Evolutionary conservation across 2,888 invertebrate genomes (phyloP).

Genomic region (Lithodes maja): DNA sequence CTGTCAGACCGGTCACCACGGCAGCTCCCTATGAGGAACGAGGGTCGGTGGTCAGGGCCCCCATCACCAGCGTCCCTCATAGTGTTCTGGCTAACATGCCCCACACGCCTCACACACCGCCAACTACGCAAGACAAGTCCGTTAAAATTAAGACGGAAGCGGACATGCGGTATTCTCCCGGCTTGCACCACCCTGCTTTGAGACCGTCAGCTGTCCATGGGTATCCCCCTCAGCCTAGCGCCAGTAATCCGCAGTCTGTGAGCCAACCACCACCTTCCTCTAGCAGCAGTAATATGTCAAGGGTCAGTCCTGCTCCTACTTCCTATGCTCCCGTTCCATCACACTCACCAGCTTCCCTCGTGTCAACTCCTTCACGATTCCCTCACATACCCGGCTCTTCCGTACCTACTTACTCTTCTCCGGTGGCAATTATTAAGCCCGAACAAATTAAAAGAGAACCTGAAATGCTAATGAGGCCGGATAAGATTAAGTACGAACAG

Average conservation of each 20-base stretch:
- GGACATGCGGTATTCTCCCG: conserved; percentile 53
- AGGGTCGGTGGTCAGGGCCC: conserved; percentile 56
- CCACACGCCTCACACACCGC: conserved; percentile 34
- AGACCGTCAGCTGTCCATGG: conserved; percentile 51
- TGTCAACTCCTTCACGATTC: neutral
- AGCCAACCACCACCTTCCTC: conserved; percentile 43
- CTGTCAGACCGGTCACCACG: conserved; percentile 32
- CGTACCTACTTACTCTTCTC: conserved; percentile 28
- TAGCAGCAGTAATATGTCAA: conserved; percentile 24
- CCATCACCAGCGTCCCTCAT: conserved; percentile 54
- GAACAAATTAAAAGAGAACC: conserved; percentile 57
- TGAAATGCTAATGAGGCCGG: conserved; percentile 42
- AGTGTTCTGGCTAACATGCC: conserved; percentile 36
- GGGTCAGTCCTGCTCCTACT: conserved; percentile 49
- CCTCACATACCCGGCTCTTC: conserved; percentile 18
- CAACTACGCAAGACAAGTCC: conserved; percentile 44
- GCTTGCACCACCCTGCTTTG: conserved; percentile 48
- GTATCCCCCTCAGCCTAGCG: conserved; percentile 31
- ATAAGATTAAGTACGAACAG: conserved; percentile 52
- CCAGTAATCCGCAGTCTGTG: neutral
- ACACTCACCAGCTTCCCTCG: conserved; percentile 14
- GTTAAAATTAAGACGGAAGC: conserved; percentile 55
- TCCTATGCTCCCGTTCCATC: conserved; percentile 18
- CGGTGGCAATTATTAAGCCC: conserved; percentile 38
- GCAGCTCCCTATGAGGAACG: conserved; percentile 37